A percentile compares a stretch with the other conserved stretches of the same genome.
Conservation (phyloP, 1,140 invertebrate genomes). For the Calephelis virginiensis region DNA sequence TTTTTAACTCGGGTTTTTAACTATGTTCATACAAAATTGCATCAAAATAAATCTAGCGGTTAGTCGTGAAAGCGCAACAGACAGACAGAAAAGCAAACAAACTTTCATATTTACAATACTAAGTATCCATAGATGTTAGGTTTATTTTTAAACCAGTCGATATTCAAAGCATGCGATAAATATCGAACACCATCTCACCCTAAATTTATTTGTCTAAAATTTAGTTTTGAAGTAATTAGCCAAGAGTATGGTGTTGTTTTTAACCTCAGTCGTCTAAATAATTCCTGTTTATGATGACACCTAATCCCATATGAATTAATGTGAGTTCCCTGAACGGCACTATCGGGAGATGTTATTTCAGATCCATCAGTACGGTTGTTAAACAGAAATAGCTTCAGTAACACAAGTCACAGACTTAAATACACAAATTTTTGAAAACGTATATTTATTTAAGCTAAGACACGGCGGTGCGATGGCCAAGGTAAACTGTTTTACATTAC, state of each 20-base stretch:
- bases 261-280: constrained; percentile 75
- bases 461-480: constrained; percentile 32
- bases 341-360: constrained; percentile 71
- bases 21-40: no score
- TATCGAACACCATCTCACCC: constrained; percentile 3
- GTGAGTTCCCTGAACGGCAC: constrained; percentile 59
- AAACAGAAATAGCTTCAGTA: constrained; percentile 70
- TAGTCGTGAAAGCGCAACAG: no score
- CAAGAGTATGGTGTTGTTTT: constrained; percentile 56
- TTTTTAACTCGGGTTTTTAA: no score
- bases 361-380: constrained; percentile 69
- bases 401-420: constrained; percentile 77
- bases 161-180: neutral
- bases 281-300: constrained; percentile 77
- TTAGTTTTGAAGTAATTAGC: constrained; percentile 33
- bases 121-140: no score
- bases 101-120: no score
- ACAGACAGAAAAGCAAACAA: no score
- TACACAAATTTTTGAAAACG: constrained; percentile 77
- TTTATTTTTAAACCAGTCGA: no score
- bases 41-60: no score
- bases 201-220: constrained; percentile 17
- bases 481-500: constrained; percentile 17
- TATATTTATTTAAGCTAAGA: constrained; percentile 74
- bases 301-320: constrained; percentile 77